Base-by-base conservation (phyloP, 1,140 invertebrate genomes). In the Propsilocerus akamusi region DNA sequence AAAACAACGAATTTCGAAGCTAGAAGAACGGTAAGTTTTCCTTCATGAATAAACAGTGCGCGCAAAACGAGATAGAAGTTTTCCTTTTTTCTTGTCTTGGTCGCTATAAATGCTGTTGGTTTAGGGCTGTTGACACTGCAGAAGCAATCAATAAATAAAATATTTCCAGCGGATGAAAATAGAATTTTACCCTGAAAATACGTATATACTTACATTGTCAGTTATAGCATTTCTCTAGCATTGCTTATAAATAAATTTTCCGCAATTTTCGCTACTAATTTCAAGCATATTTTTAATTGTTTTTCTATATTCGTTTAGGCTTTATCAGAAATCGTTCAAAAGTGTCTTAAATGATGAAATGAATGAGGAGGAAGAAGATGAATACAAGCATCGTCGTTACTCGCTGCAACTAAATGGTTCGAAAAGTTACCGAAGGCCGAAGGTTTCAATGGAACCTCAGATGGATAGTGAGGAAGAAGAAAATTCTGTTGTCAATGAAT, bases 1-100 rank as follows among this genome's bases (percentile, higher is more conserved):
- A 49, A 71, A 70, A 52, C 68, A 72, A 54, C 63, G 70, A 34
- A 62, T 74, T 50, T 67, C 64, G 53, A 68, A 68, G 53, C 58
- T 74, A 41, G 71, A 73, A 58, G 54, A 63, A 46, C 72, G 67
- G 72, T 74, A 59, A 68, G 60, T 55, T 56, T 32, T 17, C 48
- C n/a, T n/a, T n/a, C n/a, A n/a, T n/a, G n/a, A n/a, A n/a, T n/a
- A n/a, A n/a, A n/a, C n/a, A n/a, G n/a, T n/a, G n/a, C n/a, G n/a
- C n/a, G n/a, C n/a, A 37, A 51, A 26, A 49, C 20, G 22, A 51
- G 14, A 49, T 20, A 11, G 30, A 32, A 46, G 14, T 46, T 41
- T 41, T 20, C 14, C 4, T 17, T 41, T 12, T 30, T 30, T 10
- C 6, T 30, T 10, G 28, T 12, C 11, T 10, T n/a, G 22, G 22